These are phyloP conservation scores for Eupeodes latifasciatus DNA, from an alignment of 2,888 invertebrate species.

Conservation along the genomic window DNA sequence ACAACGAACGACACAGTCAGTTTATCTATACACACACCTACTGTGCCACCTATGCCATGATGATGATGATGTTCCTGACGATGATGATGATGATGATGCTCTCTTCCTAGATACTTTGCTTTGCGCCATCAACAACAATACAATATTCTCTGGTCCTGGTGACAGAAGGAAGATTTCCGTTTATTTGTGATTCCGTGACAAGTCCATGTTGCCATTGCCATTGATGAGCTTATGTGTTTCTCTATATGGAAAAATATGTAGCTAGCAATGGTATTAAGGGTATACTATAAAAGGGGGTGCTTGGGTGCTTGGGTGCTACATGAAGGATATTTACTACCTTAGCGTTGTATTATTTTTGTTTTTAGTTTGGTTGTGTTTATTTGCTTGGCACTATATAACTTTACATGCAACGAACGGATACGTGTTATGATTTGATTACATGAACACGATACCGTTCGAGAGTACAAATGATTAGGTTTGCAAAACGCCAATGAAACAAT, in stretches of 20 bases:
- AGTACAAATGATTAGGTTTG: conserved; percentile 67
- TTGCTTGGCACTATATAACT: conserved; percentile 40
- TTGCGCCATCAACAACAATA: conserved; percentile 73
- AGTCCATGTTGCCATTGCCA: conserved; percentile 75
- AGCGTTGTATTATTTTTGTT: conserved; percentile 65
- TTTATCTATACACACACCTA: conserved; percentile 62
- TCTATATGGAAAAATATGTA: conserved; percentile 55
- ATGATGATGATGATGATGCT: conserved; percentile 38
- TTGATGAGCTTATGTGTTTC: conserved; percentile 76
- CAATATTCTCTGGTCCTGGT: conserved; percentile 69
- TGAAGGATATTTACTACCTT: conserved; percentile 71
- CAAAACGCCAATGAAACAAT: conserved; percentile 53
- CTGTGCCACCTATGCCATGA: conserved; percentile 67
- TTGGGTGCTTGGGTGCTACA: conserved; percentile 21
- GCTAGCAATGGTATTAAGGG: conserved; percentile 4
- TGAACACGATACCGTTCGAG: conserved; percentile 47
- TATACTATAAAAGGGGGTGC: conserved; percentile 12
- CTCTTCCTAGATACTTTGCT: conserved; percentile 72
- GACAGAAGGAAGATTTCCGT: conserved; percentile 75
- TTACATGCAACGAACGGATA: conserved; percentile 51
- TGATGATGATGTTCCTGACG: conserved; percentile 28
- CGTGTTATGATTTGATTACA: conserved; percentile 73
- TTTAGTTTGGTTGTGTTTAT: conserved; percentile 49
- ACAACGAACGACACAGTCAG: background rate
- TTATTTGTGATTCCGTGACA: conserved; percentile 76